phyloP scores from a whole-genome alignment of 2,113 vertebrate genomes.

The Lutjanus erythropterus region DNA sequence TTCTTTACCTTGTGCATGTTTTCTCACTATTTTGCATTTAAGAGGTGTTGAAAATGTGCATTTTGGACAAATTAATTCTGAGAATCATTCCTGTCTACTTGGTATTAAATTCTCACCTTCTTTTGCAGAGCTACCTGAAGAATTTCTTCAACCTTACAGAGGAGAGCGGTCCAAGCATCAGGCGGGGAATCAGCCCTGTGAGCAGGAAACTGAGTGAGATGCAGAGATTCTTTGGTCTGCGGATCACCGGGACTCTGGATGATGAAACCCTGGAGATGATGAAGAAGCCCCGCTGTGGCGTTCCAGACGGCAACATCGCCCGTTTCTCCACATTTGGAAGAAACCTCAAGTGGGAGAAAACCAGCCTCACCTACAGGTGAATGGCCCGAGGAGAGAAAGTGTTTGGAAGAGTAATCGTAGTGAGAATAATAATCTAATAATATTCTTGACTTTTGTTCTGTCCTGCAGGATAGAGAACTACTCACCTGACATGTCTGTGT shows the following conservation, averaged over 20 bases:
- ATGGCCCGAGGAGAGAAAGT: neutral
- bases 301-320: constrained; percentile 82
- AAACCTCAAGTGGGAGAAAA: constrained; percentile 85
- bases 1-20: neutral
- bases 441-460: neutral
- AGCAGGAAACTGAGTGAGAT: constrained; percentile 87
- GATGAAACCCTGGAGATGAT: constrained; percentile 82
- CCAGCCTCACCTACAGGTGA: constrained; percentile 90
- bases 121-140: constrained; percentile 77
- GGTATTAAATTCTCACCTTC: neutral
- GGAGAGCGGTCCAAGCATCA: neutral
- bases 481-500: constrained; percentile 83
- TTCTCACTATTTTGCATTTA: neutral
- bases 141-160: constrained; percentile 80
- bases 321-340: constrained; percentile 78
- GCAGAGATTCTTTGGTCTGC: constrained; percentile 88
- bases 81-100: neutral
- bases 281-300: constrained; percentile 88
- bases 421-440: neutral
- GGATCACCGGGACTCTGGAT: constrained; percentile 85
- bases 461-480: constrained; percentile 89
- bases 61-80: neutral
- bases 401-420: fast-evolving
- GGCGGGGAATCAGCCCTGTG: constrained; percentile 12
- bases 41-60: neutral